Conservation (phyloP, 1,140 invertebrate genomes). For the Coenobita brevimanus region DNA sequence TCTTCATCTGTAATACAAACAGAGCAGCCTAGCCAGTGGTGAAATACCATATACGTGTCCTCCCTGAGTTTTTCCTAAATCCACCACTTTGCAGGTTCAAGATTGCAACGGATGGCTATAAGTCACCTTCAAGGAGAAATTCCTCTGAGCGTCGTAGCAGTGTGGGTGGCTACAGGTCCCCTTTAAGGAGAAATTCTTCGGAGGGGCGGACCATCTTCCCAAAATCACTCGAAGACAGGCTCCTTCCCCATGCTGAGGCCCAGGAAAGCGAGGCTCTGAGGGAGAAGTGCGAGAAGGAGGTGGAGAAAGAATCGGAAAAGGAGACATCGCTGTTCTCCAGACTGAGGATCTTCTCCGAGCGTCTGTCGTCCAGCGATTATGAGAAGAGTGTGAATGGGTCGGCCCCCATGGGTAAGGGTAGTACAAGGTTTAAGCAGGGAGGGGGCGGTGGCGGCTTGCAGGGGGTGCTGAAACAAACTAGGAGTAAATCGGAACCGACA, state of each 20-base stretch:
- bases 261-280: slow-evolving; percentile 24
- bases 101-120: slow-evolving; percentile 75
- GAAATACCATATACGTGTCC: too few species aligned
- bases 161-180: too few species aligned
- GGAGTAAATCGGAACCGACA: slow-evolving; percentile 52
- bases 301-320: too few species aligned
- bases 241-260: slow-evolving; percentile 47
- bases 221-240: slow-evolving; percentile 48
- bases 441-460: slow-evolving; percentile 52
- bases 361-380: slow-evolving; percentile 45
- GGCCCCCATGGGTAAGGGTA: slow-evolving; percentile 28
- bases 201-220: slow-evolving; percentile 53
- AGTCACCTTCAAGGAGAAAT: slow-evolving; percentile 45
- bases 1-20: too few species aligned
- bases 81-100: too few species aligned
- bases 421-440: slow-evolving; percentile 49
- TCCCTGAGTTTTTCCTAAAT: too few species aligned
- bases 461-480: slow-evolving; percentile 53
- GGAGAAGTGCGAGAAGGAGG: slow-evolving; percentile 37
- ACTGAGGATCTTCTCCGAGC: slow-evolving; percentile 53
- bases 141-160: slow-evolving; percentile 53
- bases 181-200: too few species aligned
- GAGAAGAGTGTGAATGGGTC: slow-evolving; percentile 51
- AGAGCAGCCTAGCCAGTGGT: too few species aligned
- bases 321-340: slow-evolving; percentile 53